Base-by-base conservation (phyloP, 2,888 invertebrate genomes). In the Drosophila antonietae region DNA sequence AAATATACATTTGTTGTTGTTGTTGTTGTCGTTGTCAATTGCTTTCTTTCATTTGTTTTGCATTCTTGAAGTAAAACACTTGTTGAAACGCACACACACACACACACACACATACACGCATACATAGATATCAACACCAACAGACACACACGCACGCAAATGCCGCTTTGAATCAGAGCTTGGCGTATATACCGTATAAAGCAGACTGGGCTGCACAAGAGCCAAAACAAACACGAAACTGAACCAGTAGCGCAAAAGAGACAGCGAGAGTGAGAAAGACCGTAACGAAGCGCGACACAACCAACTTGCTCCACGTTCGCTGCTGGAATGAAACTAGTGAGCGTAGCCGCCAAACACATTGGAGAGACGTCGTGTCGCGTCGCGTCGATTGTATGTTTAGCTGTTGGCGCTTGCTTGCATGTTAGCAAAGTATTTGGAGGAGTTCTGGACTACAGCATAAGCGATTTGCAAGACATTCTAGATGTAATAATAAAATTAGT, bases 281-380 rank as follows among this genome's bases (percentile, higher is more conserved):
- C 67, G 53, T 63, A 64, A 69, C 69, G 58, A 59, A 56, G 73
- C 68, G 72, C 72, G 55, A 71, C 73, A 76, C 73, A 67, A 72
- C 81, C 81, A 52, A 76, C 69, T 61, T 70, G 67, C 61, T 73
- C 64, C 56, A 76, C 81, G 80, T 81, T 78, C 75, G 71, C 70
- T 73, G 70, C 57, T 81, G 70, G 68, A 78, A 81, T 80, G 59
- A 80, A 80, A 64, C 76, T 51, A 66, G 44, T 57, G 57, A 71
- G 65, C 57, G 55, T 7, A 51, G 33, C 23, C 9, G n/a, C 41
- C 41, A 64, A 64, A 33, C 37, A 28, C 59, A 64, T 12, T 43
- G 41, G 52, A 67, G 64, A 66, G 68, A 18, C 33, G 33, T 14
- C 59, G 41, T 14, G n/a, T n/a, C 49, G 47, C 0, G 14, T 23